Evolutionary conservation across 2,113 vertebrate species (phyloP).

Genomic region (Drymodes brunneopygia): DNA sequence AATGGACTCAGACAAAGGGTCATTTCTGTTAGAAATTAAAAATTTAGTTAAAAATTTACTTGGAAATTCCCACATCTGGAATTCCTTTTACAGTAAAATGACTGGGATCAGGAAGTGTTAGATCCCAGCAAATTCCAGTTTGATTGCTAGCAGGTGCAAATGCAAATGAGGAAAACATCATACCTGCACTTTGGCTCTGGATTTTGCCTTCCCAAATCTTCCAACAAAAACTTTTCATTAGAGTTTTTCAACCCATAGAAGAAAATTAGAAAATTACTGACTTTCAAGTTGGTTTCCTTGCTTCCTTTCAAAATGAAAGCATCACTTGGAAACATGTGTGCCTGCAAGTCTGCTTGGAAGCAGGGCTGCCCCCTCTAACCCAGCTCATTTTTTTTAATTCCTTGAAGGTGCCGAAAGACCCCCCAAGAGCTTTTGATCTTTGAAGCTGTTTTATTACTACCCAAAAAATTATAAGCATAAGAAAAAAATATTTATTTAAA

Average conservation of each 20-base stretch:
- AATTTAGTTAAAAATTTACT: not conserved
- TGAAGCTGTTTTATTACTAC: slow-evolving; percentile 24
- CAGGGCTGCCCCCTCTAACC: not conserved
- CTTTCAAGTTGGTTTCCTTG: not conserved
- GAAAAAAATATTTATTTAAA: slow-evolving; percentile 38
- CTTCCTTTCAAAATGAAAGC: slow-evolving; percentile 5
- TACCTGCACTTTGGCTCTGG: not conserved
- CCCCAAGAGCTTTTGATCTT: slow-evolving; percentile 57
- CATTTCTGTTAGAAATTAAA: not conserved
- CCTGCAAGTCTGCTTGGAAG: not conserved
- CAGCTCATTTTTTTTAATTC: not conserved
- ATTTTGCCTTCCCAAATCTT: not conserved
- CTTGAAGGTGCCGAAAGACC: slow-evolving; percentile 45
- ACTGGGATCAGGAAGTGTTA: not conserved
- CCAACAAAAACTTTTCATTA: not conserved
- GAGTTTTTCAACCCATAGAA: not conserved
- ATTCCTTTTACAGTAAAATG: not conserved
- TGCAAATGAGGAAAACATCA: not conserved
- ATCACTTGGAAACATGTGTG: not conserved
- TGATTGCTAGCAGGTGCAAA: slow-evolving; percentile 36
- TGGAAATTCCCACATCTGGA: not conserved
- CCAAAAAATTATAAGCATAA: slow-evolving; percentile 20
- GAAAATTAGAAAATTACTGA: slow-evolving; percentile 6
- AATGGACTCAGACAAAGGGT: not conserved
- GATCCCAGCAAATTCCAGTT: slow-evolving; percentile 4